Percentiles rank a stretch among this genome's conserved stretches.
Conservation (phyloP, 2,888 invertebrate species). For the Tuberolachnus salignus region DNA sequence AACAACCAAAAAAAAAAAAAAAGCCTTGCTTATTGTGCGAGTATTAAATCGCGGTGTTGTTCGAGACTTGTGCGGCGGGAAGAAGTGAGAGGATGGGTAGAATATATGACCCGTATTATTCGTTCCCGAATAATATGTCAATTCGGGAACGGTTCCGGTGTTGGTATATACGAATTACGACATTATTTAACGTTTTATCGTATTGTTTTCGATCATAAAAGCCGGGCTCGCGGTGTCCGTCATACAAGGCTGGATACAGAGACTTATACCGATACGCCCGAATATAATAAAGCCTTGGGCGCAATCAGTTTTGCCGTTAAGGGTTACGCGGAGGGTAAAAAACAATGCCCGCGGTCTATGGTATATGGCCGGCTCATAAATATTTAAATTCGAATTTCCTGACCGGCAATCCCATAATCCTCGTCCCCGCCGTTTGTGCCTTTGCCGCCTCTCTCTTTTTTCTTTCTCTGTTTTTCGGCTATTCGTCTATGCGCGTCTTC, state of each 20-base stretch:
- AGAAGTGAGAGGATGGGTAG: too few relatives aligned
- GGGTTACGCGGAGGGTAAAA: constrained; percentile 30
- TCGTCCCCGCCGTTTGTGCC: neutral
- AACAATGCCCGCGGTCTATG: constrained; percentile 18
- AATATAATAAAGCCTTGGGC: neutral
- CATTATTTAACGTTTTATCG: constrained; percentile 5
- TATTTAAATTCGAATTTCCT: constrained; percentile 56
- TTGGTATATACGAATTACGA: neutral
- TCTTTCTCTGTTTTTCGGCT: neutral
- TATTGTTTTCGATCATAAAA: constrained; percentile 6
- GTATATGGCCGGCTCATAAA: constrained; percentile 42
- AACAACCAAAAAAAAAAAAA: too few relatives aligned
- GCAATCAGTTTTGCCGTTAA: constrained; percentile 37
- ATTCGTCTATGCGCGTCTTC: neutral
- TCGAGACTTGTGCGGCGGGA: too few relatives aligned
- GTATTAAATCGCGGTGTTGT: neutral
- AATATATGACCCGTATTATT: too few relatives aligned
- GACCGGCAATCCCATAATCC: constrained; percentile 55
- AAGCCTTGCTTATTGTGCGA: too few relatives aligned
- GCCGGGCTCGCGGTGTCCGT: neutral
- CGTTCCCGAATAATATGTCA: too few relatives aligned
- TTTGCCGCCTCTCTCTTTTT: constrained; percentile 10
- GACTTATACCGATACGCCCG: neutral
- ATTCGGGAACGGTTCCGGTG: neutral
- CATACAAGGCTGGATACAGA: constrained; percentile 22